Evolutionary conservation across 1,140 invertebrate species (phyloP), one percentile per base, ranked within the genome.

Genomic region (Pogonomyrmex californicus): DNA sequence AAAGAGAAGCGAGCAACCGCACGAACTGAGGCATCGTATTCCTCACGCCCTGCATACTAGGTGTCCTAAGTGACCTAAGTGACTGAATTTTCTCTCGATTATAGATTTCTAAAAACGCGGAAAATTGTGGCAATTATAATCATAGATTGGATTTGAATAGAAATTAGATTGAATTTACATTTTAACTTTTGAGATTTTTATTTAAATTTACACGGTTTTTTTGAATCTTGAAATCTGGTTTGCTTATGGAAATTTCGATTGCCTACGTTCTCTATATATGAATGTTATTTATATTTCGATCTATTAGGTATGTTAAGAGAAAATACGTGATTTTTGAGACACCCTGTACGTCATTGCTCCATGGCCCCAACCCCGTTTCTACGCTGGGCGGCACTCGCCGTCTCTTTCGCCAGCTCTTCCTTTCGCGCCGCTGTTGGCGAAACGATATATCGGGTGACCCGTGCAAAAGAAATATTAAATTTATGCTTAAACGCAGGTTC

Each of bases 351-450:
- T 49, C 17, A 75, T 33, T 68, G 60, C 51, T 81, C 51, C 73
- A 73, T 73, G 54, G 83, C 65, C 51, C 49, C 87, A 75, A 83
- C 87, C 87, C 87, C 75, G 75, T 86, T 81, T 88, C 87, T 47
- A 79, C 56, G 58, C 12, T 86, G 63, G 23, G 73, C 81, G 86
- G 75, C 56, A 87, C 63, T 85, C 86, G 58, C 49, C 87, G 66
- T 85, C 81, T 77, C 87, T 81, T 87, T 85, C 85, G 65, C 66
- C 76, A n/a, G 51, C 75, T 76, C 85, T 87, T 79, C 51, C 87
- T 86, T 76, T 71, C 82, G 66, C 60, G 71, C 38, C 30, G 63
- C 63, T 87, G 68, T 73, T 83, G 36, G 85, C 65, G 66, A 86
- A 82, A 71, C 66, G 66, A 82, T 82, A 44, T 85, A 87, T 51